Base-by-base conservation (phyloP, 2,797 vertebrate genomes). In the Tragopan temminckii region DNA sequence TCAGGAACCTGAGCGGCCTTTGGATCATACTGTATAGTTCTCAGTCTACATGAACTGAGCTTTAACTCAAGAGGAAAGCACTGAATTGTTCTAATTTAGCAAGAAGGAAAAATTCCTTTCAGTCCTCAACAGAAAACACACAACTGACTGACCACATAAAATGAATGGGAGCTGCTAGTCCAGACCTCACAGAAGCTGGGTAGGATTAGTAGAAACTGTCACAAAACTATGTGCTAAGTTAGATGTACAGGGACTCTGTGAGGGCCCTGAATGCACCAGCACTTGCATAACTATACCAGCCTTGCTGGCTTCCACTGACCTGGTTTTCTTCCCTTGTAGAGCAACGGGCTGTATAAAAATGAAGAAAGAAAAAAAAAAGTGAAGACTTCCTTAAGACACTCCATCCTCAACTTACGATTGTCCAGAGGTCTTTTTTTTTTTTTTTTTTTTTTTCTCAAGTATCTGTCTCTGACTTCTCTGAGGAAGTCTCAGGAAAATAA, bases 381-480 rank as follows among this genome's bases (percentile, higher is more conserved):
- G 18, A 19, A 76, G 16, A 3, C 11, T 71, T 63, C 18, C 8
- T 80, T 23, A 42, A 38, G 35, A 8, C 24, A 8, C 17, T 78
- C 7, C 9, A 24, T 7, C 23, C 45, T 67, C 20, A 8, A 42
- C 6, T 70, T 53, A 12, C 0, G 15, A 6, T 19, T 58, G 43
- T 85, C 31, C 40, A 71, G 35, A 59, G 43, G 76, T 50, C 33
- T 55, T 55, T 13, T 86, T 89, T 87, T 88, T 78, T 48, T 5
- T 58, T 48, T 13, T 43, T 7, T 52, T 57, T 6, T 58, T 55
- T 15, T 87, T 80, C 63, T 33, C 3, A 68, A n/a, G 27, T 27
- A 11, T 16, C 52, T 18, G 9, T 25, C 57, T 42, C 31, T n/a
- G n/a, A n/a, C n/a, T n/a, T n/a, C n/a, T n/a, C n/a, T n/a, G 20